Evolutionary conservation across 2,797 vertebrate genomes (phyloP).

Genomic region (Zenarchopterus dispar): DNA sequence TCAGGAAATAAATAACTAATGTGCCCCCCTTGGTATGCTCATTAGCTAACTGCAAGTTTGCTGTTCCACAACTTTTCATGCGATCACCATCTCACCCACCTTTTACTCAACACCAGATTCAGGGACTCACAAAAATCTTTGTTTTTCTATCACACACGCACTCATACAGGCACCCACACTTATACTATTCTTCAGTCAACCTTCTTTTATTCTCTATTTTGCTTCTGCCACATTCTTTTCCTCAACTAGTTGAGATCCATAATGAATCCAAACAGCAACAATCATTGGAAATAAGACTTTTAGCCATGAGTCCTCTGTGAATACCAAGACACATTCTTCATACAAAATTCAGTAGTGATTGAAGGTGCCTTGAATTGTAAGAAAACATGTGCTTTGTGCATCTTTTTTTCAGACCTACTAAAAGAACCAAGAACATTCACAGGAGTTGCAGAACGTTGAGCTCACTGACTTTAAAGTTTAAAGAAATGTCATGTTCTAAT

Average conservation of each 20-base stretch:
- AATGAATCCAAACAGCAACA: slow-evolving; percentile 15
- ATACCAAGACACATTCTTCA: too few species aligned
- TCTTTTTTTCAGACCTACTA: too few species aligned
- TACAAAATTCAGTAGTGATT: too few species aligned
- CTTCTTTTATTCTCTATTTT: slow-evolving; percentile 26
- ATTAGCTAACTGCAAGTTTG: slow-evolving; percentile 79
- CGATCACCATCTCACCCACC: slow-evolving; percentile 33
- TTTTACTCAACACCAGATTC: slow-evolving; percentile 20
- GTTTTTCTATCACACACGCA: background rate
- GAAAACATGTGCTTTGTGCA: too few species aligned
- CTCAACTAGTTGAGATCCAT: slow-evolving; percentile 34
- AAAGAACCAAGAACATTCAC: too few species aligned
- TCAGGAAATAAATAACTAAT: slow-evolving; percentile 84
- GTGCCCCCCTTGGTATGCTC: slow-evolving; percentile 77
- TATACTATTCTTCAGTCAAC: slow-evolving; percentile 7
- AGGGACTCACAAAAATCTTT: background rate
- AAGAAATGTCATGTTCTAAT: too few species aligned
- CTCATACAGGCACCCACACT: too few species aligned
- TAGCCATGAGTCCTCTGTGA: too few species aligned
- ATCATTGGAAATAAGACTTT: too few species aligned
- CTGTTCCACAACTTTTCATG: slow-evolving; percentile 56
- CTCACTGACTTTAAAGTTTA: too few species aligned
- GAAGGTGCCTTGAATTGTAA: too few species aligned
- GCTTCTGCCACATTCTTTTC: slow-evolving; percentile 26
- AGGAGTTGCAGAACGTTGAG: too few species aligned